Evolutionary conservation across 2,113 vertebrate genomes (phyloP).

Genomic region (Neopipo cinnamomea): DNA sequence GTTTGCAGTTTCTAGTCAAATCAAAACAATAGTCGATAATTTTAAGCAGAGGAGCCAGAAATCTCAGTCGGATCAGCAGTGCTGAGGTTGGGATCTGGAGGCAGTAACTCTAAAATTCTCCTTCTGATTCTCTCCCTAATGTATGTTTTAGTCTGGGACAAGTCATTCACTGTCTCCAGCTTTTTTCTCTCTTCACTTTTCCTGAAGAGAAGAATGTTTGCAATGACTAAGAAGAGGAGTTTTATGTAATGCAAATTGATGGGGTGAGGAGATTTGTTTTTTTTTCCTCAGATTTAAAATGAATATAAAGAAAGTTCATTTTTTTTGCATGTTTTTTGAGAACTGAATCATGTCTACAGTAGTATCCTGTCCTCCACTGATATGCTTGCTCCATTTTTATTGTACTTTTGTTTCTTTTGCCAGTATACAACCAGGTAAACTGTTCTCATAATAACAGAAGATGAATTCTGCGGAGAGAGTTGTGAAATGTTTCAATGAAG

Average conservation of each 20-base stretch:
- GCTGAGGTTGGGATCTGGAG: background rate
- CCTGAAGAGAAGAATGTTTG: background rate
- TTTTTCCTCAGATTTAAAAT: background rate
- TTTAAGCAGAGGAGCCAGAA: background rate
- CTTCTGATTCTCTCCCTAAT: background rate
- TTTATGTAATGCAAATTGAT: background rate
- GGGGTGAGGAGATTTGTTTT: background rate
- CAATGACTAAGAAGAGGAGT: background rate
- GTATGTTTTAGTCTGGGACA: background rate
- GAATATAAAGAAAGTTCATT: background rate
- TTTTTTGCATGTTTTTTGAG: background rate
- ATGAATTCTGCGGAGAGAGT: background rate
- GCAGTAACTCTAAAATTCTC: background rate
- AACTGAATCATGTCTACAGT: background rate
- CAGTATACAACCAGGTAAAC: background rate
- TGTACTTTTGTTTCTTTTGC: background rate
- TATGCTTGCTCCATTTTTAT: background rate
- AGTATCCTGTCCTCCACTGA: background rate
- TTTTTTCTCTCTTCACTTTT: background rate
- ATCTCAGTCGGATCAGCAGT: background rate
- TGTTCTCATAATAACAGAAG: background rate
- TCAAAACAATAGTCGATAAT: background rate
- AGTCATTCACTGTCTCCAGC: background rate
- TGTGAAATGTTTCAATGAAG: background rate
- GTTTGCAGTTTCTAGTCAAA: background rate